phyloP scores from a whole-genome alignment of 2,797 vertebrate species.

The Enteromius unitaeniatus region DNA sequence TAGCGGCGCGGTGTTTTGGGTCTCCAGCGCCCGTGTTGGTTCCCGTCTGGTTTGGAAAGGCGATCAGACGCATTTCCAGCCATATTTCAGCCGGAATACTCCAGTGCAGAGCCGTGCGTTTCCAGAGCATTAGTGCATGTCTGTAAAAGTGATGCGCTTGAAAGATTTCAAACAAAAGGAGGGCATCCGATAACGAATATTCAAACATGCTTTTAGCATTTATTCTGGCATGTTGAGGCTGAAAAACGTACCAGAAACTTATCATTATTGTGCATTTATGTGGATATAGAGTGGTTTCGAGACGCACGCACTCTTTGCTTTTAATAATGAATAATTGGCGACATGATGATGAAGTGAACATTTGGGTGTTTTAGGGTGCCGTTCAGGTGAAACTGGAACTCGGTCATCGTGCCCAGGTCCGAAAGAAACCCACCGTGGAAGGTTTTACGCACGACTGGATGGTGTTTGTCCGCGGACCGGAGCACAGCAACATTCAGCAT shows the following conservation, averaged over 20 bases:
- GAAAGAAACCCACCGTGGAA: conserved; percentile 97
- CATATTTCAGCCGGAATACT: conserved; percentile 64
- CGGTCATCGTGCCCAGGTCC: conserved; percentile 95
- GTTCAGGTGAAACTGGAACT: conserved; percentile 99
- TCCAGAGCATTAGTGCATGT: conserved; percentile 33
- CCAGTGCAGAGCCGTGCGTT: conserved; percentile 58
- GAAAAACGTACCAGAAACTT: background rate
- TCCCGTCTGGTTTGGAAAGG: conserved; percentile 51
- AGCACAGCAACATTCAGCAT: conserved; percentile 98
- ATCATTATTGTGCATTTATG: background rate
- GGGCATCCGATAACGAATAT: background rate
- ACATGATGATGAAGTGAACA: conserved; percentile 19
- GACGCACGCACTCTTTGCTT: background rate
- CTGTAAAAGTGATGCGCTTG: conserved; percentile 43
- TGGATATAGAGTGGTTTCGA: background rate
- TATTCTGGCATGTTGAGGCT: background rate
- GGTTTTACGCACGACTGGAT: conserved; percentile 99
- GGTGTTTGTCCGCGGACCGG: conserved; percentile 97
- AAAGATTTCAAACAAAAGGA: conserved; percentile 36
- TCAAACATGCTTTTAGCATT: background rate
- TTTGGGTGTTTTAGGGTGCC: conserved; percentile 83
- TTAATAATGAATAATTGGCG: background rate
- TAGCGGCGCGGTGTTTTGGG: conserved; percentile 20
- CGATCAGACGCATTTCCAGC: conserved; percentile 65
- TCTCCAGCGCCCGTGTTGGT: conserved; percentile 50